Base-by-base conservation (phyloP, 2,797 vertebrate genomes). In the Menidia menidia region DNA sequence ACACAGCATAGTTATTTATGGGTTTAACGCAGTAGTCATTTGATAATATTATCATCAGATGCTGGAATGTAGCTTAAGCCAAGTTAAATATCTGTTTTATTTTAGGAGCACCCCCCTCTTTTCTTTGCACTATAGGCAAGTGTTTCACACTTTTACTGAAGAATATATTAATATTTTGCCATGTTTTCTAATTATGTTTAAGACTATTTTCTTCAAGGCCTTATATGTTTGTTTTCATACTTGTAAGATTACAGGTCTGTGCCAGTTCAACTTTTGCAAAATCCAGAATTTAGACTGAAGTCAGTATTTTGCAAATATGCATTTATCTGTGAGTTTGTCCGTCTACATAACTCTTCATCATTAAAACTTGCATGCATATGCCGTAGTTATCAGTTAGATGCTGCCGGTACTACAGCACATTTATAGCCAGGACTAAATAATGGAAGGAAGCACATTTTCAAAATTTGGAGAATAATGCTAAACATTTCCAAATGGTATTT, bases 1-100 rank as follows among this genome's bases (percentile, higher is more conserved):
- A 78, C 86, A 87, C 83, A 83, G 82, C 67, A 31, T 74, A 80
- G 86, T 94, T 94, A 94, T 94, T 94, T 93, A 93, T 93, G 89
- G 87, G 89, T 80, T 92, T 94, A 90, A 90, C 92, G 87, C 90
- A 93, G 90, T 91, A 91, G 89, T 92, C 84, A 87, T 90, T 92
- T 94, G 90, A 93, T 94, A 93, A 93, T 92, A 93, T 92, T 92
- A 92, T 91, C 90, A 93, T 93, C 91, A 92, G 89, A 93, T 65
- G 73, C 86, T 85, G 80, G 90, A 93, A 84, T 79, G 43, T 55
- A 73, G 43, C 76, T 39, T 8, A 81, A 87, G 91, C 93, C 94
- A 94, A 95, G 89, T 88, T 86, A 93, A 94, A 94, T 93, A 95
- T 93, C 92, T 91, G 92, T 86, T 93, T 92, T 92, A 92, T 93